Evolutionary conservation across 2,888 invertebrate species (phyloP), one percentile per base, ranked within the genome.

Genomic region (Dilophus febrilis): DNA sequence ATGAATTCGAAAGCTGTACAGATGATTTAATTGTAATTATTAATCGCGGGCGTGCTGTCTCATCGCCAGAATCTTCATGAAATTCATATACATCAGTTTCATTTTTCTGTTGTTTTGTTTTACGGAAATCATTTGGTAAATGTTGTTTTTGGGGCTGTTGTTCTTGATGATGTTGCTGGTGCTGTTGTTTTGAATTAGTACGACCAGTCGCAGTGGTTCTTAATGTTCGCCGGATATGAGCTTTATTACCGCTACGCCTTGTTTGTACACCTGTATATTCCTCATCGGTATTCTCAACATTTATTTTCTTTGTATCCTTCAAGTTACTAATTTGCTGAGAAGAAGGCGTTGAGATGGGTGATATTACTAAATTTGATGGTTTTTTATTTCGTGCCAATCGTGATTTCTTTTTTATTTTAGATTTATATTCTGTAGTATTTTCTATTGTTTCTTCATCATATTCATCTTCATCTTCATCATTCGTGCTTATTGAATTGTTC

Each of bases 51-150:
- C 85, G 69, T 40, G 53, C 48, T 58, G 53, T 28, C 53, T 84
- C 83, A 53, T 90, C 88, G 31, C 80, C 81, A 5, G 85, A 83
- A 57, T 90, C 90, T 54, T 90, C 90, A 48, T 83, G 78, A 56
- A 91, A 91, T 57, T 90, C 90, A 55, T 90, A 91, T 3, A 91
- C 73, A 53, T 90, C 90, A 10, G 80, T 75, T 43, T 56, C 56
- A 11, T 48, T 45, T 38, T 41, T 55, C 34, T 53, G 50, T 44
- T 41, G 55, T 29, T 64, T 61, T 48, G 66, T 62, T 4, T 67
- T 67, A 3, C 64, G 26, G 4, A 22, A 8, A 4, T 40, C 39
- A 18, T 30, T 30, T 2, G 22, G 14, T 8, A 33, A 14, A 14
- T 19, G 35, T 61, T 3, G 59, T 52, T 43, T 53, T 53, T 2